Percentiles rank a stretch among this genome's conserved stretches.
phyloP scores from a whole-genome alignment of 2,797 vertebrate genomes.

The Coendou prehensilis region DNA sequence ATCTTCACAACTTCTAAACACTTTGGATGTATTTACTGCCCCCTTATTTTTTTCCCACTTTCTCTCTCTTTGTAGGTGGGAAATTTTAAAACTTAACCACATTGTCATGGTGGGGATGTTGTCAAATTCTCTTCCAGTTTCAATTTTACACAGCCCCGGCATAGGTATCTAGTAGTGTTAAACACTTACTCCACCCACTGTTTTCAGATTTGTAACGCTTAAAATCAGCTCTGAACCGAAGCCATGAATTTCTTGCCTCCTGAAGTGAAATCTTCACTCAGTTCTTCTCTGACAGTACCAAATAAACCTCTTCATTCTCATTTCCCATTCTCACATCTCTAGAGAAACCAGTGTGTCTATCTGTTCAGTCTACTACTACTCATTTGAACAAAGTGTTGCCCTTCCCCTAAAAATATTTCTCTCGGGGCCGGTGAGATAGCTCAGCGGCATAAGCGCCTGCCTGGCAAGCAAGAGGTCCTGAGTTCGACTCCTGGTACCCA shows the following conservation, averaged over 20 bases:
- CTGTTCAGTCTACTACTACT: neutral
- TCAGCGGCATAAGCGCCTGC: no score
- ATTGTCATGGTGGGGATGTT: neutral
- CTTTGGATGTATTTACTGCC: conserved; percentile 4
- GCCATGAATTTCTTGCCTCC: neutral
- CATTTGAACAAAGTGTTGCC: neutral
- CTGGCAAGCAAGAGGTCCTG: no score
- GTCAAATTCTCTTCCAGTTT: conserved; percentile 50
- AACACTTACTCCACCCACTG: conserved; percentile 10
- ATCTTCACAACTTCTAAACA: conserved; percentile 67
- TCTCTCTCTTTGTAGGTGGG: conserved; percentile 24
- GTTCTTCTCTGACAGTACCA: conserved; percentile 7
- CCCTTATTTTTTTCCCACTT: conserved; percentile 42
- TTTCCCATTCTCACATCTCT: neutral
- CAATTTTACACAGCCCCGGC: neutral
- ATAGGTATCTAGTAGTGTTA: neutral
- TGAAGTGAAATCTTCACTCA: neutral
- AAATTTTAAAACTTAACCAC: conserved; percentile 39
- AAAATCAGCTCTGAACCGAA: conserved; percentile 35
- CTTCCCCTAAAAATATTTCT: neutral
- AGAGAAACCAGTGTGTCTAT: neutral
- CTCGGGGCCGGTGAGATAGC: no score
- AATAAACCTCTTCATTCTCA: neutral
- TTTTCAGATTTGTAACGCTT: conserved; percentile 41
- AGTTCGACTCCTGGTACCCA: no score